Conservation (phyloP, 2,113 vertebrate species). For the Psilopsiagon aurifrons region DNA sequence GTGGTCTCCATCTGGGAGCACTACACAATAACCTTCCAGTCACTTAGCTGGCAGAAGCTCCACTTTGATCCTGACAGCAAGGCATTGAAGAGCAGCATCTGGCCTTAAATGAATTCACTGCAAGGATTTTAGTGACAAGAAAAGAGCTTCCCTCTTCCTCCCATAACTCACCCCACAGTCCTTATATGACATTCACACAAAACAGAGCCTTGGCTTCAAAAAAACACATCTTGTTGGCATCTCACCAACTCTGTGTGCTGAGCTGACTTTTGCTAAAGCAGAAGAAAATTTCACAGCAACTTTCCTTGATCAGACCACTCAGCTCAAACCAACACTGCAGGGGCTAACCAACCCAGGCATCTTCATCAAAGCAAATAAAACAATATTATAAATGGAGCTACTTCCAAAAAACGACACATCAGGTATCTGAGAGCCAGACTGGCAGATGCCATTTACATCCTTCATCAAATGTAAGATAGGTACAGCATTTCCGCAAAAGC, state of each 20-base stretch:
- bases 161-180: not conserved
- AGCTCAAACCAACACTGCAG: not conserved
- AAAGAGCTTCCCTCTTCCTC: not conserved
- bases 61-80: not conserved
- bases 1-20: not conserved
- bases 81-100: not conserved
- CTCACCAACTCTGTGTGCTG: not conserved
- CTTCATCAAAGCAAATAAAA: not conserved
- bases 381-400: not conserved
- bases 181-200: not conserved
- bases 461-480: not conserved
- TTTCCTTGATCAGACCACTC: not conserved
- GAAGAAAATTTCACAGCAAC: not conserved
- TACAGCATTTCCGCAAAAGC: not conserved
- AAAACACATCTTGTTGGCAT: not conserved
- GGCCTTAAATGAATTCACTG: not conserved
- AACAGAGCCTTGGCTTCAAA: slow-evolving; percentile 6
- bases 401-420: not conserved
- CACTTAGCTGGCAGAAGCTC: not conserved
- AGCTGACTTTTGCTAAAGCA: not conserved
- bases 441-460: not conserved
- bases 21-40: not conserved
- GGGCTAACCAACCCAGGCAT: not conserved
- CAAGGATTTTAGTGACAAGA: not conserved
- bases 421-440: not conserved